Evolutionary conservation across 2,888 invertebrate genomes (phyloP), one percentile per base, ranked within the genome.

Genomic region (Esperia sulphurella): DNA sequence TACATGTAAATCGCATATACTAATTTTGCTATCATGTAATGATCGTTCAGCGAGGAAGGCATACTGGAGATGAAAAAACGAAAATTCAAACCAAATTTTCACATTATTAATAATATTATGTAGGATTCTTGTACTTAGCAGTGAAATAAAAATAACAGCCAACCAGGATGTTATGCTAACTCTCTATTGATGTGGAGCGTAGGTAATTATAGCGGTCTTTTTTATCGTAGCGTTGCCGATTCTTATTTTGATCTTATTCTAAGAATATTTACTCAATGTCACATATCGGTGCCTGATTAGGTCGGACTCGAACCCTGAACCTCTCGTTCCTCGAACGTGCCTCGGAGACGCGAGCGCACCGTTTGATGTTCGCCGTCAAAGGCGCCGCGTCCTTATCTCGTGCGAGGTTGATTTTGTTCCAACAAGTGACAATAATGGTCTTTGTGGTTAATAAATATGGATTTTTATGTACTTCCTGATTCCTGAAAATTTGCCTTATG

Each of bases 391-490:
- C 53, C 79, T 86, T 85, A 86, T 87, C 86, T 86, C 71, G 71
- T 59, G 68, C 69, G 71, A 74, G 79, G 73, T 75, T 76, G 77
- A 79, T 83, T 87, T 83, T 81, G 80, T 81, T 73, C 74, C 70
- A 76, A 76, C 81, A 73, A 79, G 78, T 82, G 83, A 83, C 83
- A 83, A 83, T 83, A 84, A 83, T 79, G 77, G 76, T 75, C 81
- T 83, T 81, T 84, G 80, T 79, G 66, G 77, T 76, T 69, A 75
- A 80, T 79, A 84, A 81, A 82, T 78, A 83, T 75, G 64, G 68
- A 35, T 35, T 35, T 14, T 76, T 61, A 63, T 66, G 55, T 63
- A 74, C 71, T 76, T 78, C 71, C 72, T 71, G 58, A 66, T 76
- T 78, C 71, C 72, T 71, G 58, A 66, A 58, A 56, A 52, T 53